phyloP scores from a whole-genome alignment of 2,113 vertebrate species.

The Heteronetta atricapilla region DNA sequence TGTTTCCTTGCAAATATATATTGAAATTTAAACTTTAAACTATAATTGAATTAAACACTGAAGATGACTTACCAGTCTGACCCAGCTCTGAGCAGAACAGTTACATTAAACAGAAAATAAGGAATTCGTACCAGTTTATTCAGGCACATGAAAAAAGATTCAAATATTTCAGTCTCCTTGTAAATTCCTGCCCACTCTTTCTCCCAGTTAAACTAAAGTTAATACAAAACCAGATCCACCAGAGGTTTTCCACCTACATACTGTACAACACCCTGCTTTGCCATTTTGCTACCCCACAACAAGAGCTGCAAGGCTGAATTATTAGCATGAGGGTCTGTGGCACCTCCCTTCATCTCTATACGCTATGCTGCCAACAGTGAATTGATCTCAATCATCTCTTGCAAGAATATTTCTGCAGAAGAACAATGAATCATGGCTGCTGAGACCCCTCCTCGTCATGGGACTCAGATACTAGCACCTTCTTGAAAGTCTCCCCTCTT shows the following conservation, averaged over 20 bases:
- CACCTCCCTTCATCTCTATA: not conserved
- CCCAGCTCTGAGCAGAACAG: not conserved
- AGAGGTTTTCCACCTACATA: too few species aligned
- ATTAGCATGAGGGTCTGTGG: accelerated
- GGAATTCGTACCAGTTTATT: not conserved
- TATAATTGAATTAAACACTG: not conserved
- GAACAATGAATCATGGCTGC: not conserved
- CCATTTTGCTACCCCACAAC: not conserved
- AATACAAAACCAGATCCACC: accelerated
- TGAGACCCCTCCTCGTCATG: accelerated
- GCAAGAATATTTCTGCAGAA: not conserved
- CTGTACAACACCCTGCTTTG: not conserved
- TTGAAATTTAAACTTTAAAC: too few species aligned
- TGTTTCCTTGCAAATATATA: too few species aligned
- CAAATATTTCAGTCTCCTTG: not conserved
- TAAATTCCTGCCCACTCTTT: not conserved
- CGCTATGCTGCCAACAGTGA: not conserved
- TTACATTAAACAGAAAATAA: not conserved
- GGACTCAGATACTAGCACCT: not conserved
- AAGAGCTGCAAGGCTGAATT: not conserved
- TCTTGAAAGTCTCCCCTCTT: not conserved
- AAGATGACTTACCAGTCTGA: not conserved
- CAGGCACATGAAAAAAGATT: not conserved
- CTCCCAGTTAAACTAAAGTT: not conserved
- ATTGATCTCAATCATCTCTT: not conserved